Base-by-base conservation (phyloP, 30 jellyfish, hydroid and myxozoan species). In the Clytia hemisphaerica region DNA sequence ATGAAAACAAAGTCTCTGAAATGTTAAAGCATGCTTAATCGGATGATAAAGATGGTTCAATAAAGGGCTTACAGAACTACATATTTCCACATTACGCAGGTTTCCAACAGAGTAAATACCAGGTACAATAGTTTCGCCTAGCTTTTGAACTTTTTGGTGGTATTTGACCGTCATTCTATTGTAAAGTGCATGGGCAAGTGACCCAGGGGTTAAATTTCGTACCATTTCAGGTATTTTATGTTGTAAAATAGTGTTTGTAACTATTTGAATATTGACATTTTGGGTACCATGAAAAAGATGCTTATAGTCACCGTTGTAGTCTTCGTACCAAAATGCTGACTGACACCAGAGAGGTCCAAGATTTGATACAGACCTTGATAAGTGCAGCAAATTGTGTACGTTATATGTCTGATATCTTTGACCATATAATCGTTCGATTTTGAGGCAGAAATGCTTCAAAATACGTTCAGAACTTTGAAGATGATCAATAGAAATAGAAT, bases 321-420 rank as follows among this genome's bases (percentile, higher is more conserved):
- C 65, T 21, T 50, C 65, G 22, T 50, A 50, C 65, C 65, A 50
- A 21, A 50, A 50, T 50, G 65, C 65, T 21, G 65, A 50, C 27
- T 50, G 65, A 50, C 27, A 14, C 65, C 65, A 50, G 6, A 50
- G 27, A 50, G 65, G 65, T 9, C 65, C 65, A 9, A 7, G 27
- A 6, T 6, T 6, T 50, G 14, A 9, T 6, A 50, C 65, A 50
- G 65, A 6, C 6, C 10, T 14, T 14, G 65, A 6, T 28, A 50
- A 9, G 27, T 50, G 65, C 22, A 50, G 65, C 27, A 50, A 28
- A 21, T 50, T 50, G 22, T 50, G 65, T 15, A 50, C 65, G 22
- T 50, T 50, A 21, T 50, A 50, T 50, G 65, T 50, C 27, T 50
- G 27, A 21, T 50, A 50, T 21, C 65, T 14, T 9, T 7, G 10